Percentiles rank a stretch among this genome's conserved stretches.
Evolutionary conservation across 2,888 invertebrate genomes (phyloP).

Genomic region (Sepiola atlantica): DNA sequence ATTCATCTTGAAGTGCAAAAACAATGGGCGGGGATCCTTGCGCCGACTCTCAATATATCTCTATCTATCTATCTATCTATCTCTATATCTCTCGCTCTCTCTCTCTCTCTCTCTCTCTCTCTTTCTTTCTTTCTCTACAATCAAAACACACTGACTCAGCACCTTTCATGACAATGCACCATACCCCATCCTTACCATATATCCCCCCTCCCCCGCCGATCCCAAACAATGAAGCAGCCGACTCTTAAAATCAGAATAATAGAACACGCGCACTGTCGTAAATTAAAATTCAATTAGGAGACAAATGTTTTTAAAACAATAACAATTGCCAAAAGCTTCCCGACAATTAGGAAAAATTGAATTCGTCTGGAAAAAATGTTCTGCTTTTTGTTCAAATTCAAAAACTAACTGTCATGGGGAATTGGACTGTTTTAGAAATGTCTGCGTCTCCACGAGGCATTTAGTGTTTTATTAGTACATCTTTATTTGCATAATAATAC

Average conservation of each 20-base stretch:
- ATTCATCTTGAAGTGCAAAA: not conserved
- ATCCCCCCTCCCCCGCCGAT: not conserved
- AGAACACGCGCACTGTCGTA: not conserved
- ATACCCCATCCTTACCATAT: not conserved
- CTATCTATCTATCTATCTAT: too few species aligned
- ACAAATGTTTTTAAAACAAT: not conserved
- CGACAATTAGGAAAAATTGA: not conserved
- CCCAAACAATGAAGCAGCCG: not conserved
- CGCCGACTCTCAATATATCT: too few species aligned
- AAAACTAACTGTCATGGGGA: not conserved
- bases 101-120: too few species aligned
- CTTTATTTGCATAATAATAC: not conserved
- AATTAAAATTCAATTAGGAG: not conserved
- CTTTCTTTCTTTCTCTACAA: not conserved
- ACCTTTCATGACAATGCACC: not conserved
- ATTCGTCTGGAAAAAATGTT: not conserved
- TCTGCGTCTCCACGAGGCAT: too few species aligned
- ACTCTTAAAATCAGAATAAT: not conserved
- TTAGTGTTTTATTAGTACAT: too few species aligned
- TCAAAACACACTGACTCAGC: not conserved
- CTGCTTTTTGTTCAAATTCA: not conserved
- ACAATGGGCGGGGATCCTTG: not conserved
- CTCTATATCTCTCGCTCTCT: too few species aligned
- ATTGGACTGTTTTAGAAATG: not conserved
- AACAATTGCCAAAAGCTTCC: not conserved